Base-by-base conservation (phyloP, 2,888 invertebrate species). In the Dione vanillae region DNA sequence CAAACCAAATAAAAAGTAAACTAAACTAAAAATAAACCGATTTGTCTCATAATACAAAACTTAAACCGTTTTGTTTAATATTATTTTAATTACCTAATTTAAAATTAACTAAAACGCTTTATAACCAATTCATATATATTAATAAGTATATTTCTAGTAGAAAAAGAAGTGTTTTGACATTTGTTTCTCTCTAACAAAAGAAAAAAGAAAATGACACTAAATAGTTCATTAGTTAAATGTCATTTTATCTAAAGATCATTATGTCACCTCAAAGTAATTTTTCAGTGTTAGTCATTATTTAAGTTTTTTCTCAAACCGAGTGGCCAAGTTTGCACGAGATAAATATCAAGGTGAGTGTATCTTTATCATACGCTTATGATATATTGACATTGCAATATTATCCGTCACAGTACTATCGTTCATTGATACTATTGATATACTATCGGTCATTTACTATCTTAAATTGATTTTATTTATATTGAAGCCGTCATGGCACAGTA, bases 331-430 rank as follows among this genome's bases (percentile, higher is more conserved):
- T 54, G 40, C 62, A 68, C 54, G 54, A 20, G 68, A 68, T 62
- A 68, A 68, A 1, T 27, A 61, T 61, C 68, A 62, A 68, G 68
- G 62, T 40, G 45, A 62, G 40, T 72, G 64, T 41, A 65, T 49
- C 20, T 35, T 71, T 71, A 74, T 73, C 65, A 61, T 20, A 65
- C 65, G 41, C 49, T 74, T 74, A 76, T 78, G 73, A 71, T 64
- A 67, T 75, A 77, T 78, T 78, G 76, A 74, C 73, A 75, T 74
- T 74, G 76, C 75, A 76, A 58, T 74, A 71, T 72, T 74, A 70
- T 41, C 59, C 69, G 54, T 62, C 64, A 58, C 58, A 56, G 49
- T 35, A 51, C 20, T 67, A 70, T 70, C 72, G 70, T 59, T 47
- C 65, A 70, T 54, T 41, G 40, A 59, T 54, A 37, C 65, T 47